Percentiles rank a stretch among this genome's conserved stretches.
These are phyloP conservation scores for Todiramphus chloris DNA, from an alignment of 2,113 vertebrate genomes.

Conservation along the genomic window DNA sequence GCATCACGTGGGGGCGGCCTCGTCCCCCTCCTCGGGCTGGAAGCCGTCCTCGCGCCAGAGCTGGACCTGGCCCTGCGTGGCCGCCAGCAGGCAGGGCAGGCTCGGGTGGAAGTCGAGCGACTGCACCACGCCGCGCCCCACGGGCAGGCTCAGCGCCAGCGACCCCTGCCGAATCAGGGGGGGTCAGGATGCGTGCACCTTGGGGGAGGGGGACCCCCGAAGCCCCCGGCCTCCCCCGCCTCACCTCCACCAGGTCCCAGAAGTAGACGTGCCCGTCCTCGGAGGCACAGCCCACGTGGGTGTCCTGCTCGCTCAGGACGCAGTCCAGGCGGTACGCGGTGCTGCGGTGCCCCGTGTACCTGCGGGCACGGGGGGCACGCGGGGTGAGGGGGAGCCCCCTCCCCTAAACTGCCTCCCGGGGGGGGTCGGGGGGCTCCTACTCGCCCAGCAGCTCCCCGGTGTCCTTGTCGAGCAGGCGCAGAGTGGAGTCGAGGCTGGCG, in stretches of 20 bases:
- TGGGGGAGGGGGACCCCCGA: not conserved
- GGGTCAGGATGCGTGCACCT: not conserved
- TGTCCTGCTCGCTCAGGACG: slow-evolving; percentile 87
- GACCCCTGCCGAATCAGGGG: slow-evolving; percentile 73
- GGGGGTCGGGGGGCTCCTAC: slow-evolving; percentile 17
- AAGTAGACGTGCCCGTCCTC: slow-evolving; percentile 91
- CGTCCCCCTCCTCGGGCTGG: slow-evolving; percentile 51
- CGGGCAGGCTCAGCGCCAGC: slow-evolving; percentile 75
- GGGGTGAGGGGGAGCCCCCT: rapidly evolving
- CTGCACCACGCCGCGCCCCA: slow-evolving; percentile 86
- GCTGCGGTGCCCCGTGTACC: slow-evolving; percentile 89
- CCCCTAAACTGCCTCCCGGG: no score
- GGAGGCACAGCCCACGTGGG: slow-evolving; percentile 89
- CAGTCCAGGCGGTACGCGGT: slow-evolving; percentile 91
- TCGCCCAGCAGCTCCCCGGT: slow-evolving; percentile 93
- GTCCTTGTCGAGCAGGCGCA: slow-evolving; percentile 91
- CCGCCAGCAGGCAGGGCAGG: slow-evolving; percentile 81
- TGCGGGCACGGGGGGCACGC: rapidly evolving
- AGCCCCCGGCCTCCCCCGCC: not conserved
- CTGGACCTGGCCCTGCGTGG: slow-evolving; percentile 82
- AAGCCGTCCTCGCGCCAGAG: slow-evolving; percentile 84
- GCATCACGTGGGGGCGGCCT: no score
- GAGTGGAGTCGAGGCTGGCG: slow-evolving; percentile 85
- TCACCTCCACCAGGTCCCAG: slow-evolving; percentile 95
- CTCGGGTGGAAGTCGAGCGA: slow-evolving; percentile 88